Base-by-base conservation (phyloP, 2,113 vertebrate genomes). In the Oxygymnocypris stewartii region DNA sequence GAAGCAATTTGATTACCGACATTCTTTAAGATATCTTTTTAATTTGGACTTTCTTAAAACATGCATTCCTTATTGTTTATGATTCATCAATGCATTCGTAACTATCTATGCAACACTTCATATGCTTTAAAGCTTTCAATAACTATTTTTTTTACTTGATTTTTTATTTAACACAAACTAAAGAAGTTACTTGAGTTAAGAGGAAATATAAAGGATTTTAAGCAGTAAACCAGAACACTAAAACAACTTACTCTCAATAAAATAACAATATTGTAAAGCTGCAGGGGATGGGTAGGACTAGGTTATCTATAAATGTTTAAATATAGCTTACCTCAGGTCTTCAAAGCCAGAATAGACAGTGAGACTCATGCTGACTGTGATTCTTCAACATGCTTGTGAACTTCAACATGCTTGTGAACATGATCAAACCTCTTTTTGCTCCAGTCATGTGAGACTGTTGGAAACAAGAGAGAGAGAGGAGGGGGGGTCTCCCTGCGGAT, bases 351-450 rank as follows among this genome's bases (percentile, higher is more conserved):
- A 31, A 35, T 18, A 23, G 23, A 28, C 1, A 20, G 40, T 14
- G 57, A 81, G 61, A 67, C 59, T 80, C 78, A 61, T 80, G 54
- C 79, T 82, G 61, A 82, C 79, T 47, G 8, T n/a, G n/a, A n/a
- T n/a, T n/a, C n/a, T n/a, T n/a, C n/a, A n/a, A n/a, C n/a, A n/a
- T n/a, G n/a, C n/a, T n/a, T n/a, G n/a, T n/a, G n/a, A n/a, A n/a
- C n/a, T n/a, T n/a, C n/a, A n/a, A n/a, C n/a, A n/a, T n/a, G n/a
- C n/a, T n/a, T n/a, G n/a, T n/a, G n/a, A n/a, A n/a, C n/a, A n/a
- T n/a, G n/a, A n/a, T n/a, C n/a, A n/a, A n/a, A n/a, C n/a, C n/a
- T n/a, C n/a, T n/a, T n/a, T n/a, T n/a, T n/a, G n/a, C n/a, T n/a
- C n/a, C n/a, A n/a, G n/a, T n/a, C n/a, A n/a, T n/a, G n/a, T n/a